Conservation (phyloP, 2,888 invertebrate genomes). For the Mechanitis messenoides region DNA sequence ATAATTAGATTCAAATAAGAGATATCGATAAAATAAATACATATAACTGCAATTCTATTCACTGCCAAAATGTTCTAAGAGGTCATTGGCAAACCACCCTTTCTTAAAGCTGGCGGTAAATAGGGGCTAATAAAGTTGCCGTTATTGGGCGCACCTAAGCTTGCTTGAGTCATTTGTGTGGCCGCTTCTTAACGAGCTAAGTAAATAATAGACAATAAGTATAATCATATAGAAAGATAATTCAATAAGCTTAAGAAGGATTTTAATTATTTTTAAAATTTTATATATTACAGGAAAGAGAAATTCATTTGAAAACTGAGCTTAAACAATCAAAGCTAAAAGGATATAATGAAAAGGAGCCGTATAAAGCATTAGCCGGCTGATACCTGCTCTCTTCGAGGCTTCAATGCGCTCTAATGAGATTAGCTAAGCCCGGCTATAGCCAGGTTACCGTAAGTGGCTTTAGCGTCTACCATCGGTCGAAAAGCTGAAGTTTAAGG, state of each 20-base stretch:
- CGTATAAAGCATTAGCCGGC: constrained; percentile 3
- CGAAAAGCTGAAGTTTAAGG: neutral
- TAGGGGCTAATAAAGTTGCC: constrained; percentile 58
- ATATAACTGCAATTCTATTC: neutral
- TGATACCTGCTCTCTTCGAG: constrained; percentile 9
- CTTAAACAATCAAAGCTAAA: constrained; percentile 4
- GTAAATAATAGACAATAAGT: neutral
- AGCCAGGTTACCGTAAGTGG: constrained; percentile 19
- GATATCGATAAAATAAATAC: too few relatives aligned
- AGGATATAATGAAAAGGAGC: constrained; percentile 4
- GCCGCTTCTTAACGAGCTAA: constrained; percentile 1
- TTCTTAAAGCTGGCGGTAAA: constrained; percentile 24
- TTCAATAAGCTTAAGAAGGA: neutral
- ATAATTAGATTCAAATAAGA: too few relatives aligned
- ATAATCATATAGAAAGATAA: neutral
- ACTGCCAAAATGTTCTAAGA: neutral
- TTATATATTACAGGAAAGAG: constrained; percentile 42
- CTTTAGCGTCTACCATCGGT: constrained; percentile 6
- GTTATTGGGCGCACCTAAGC: constrained; percentile 45
- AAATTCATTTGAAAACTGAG: constrained; percentile 25
- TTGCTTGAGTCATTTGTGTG: constrained; percentile 33
- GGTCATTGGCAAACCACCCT: constrained; percentile 18
- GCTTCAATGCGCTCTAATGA: constrained; percentile 19
- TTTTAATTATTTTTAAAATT: too few relatives aligned
- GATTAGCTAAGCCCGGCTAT: constrained; percentile 26